Evolutionary conservation across 2,113 vertebrate species (phyloP).

Genomic region (Leptodactylus fuscus): DNA sequence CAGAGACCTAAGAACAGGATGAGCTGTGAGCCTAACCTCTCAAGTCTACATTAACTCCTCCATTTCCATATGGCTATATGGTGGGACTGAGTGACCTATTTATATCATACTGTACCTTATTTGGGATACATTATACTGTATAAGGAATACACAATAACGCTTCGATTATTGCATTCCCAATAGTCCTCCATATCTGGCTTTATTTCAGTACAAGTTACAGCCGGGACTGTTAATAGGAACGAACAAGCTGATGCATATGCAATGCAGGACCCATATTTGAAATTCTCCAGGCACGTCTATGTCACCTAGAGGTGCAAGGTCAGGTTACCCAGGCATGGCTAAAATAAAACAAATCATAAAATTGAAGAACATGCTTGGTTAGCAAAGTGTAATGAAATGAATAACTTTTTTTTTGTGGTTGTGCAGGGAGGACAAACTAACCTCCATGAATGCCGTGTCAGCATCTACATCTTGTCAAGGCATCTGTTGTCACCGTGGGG

Average conservation of each 20-base stretch:
- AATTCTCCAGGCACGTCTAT: not conserved
- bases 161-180: not conserved
- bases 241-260: slow-evolving; percentile 1
- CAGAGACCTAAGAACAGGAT: slow-evolving; percentile 21
- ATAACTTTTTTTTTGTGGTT: not conserved
- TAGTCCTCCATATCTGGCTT: not conserved
- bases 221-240: not conserved
- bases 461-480: not conserved
- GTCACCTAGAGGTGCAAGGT: not conserved
- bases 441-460: not conserved
- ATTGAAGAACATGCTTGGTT: slow-evolving; percentile 25
- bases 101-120: no score
- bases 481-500: not conserved
- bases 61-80: not conserved
- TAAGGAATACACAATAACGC: not conserved
- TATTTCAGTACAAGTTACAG: not conserved
- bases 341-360: slow-evolving; percentile 24
- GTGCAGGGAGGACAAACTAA: not conserved
- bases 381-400: slow-evolving; percentile 14
- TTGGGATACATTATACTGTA: not conserved
- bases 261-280: not conserved
- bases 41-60: not conserved
- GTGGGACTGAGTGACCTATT: not conserved
- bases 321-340: not conserved
- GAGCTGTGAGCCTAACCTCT: not conserved